Evolutionary conservation across 53 echinoderm and acorn worm genomes (phyloP), one percentile per base, ranked within the genome.

Genomic region (Antedon mediterranea): DNA sequence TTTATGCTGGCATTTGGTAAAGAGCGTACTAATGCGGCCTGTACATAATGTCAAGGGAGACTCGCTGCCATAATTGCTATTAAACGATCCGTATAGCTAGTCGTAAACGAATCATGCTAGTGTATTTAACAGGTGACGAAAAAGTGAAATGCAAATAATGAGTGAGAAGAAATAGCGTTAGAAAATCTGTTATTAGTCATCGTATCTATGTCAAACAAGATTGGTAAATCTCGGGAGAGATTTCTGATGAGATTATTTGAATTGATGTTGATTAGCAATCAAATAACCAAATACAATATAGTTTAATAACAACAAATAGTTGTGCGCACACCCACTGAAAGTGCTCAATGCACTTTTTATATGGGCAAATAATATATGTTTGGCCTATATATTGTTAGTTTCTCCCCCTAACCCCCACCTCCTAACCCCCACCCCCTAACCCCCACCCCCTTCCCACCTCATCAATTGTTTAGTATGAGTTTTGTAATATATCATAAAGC

Each of bases 141-240:
- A 37, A 1, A 57, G 57, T 8, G 57, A 57, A 57, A 57, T 57
- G 57, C 57, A 57, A 57, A 57, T 57, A 57, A 57, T 57, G 57
- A n/a, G n/a, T n/a, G n/a, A 57, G 57, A 57, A 57, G 23, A 57
- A 57, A 57, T 57, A 57, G 14, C 57, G 23, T 57, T 57, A 57
- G 15, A 57, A 26, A 26, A 13, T 57, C 57, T 57, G 15, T 26
- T 57, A 57, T 57, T 57, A 57, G 57, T 57, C 57, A 57, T 57
- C 57, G 57, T 57, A 57, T 57, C 57, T 57, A 57, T 57, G 57
- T 57, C 57, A 57, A 57, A 57, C 57, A 57, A 57, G 57, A 57
- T 57, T 18, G 57, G 23, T 57, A 57, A 18, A 6, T 8, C 57
- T 57, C 57, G 2, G 7, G 57, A 26, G 57, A 57, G 57, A 15